Percentiles rank a stretch among this genome's conserved stretches.
phyloP scores from a whole-genome alignment of 1,140 invertebrate genomes.

The Batillaria attramentaria region DNA sequence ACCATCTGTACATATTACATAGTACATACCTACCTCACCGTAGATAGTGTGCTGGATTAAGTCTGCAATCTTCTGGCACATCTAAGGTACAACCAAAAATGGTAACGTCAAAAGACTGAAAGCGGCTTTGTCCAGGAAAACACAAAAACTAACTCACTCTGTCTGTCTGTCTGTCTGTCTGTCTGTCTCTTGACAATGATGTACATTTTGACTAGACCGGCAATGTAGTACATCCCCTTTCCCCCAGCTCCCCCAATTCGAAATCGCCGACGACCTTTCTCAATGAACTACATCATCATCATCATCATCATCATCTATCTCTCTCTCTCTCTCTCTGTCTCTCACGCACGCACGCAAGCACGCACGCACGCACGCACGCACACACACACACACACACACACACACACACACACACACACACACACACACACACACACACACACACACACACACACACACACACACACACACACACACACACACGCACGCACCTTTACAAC shows the following conservation, averaged over 20 bases:
- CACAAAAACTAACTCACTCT: background rate
- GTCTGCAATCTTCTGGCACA: slow-evolving; percentile 7
- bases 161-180: slow-evolving; percentile 7
- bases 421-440: slow-evolving; percentile 6
- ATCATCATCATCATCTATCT: too few relatives aligned
- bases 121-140: background rate
- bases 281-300: too few relatives aligned
- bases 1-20: too few relatives aligned
- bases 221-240: too few relatives aligned
- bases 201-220: too few relatives aligned
- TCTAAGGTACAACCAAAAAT: background rate
- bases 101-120: background rate
- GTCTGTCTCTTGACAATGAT: slow-evolving; percentile 9
- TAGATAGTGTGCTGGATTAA: background rate
- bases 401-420: slow-evolving; percentile 5
- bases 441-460: slow-evolving; percentile 2
- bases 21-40: slow-evolving; percentile 12
- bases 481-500: background rate
- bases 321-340: slow-evolving; percentile 6
- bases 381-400: background rate
- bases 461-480: slow-evolving; percentile 6
- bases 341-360: background rate
- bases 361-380: background rate
- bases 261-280: too few relatives aligned
- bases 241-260: too few relatives aligned